Evolutionary conservation across 2,797 vertebrate genomes (phyloP), one percentile per base, ranked within the genome.

Genomic region (Clamator glandarius): DNA sequence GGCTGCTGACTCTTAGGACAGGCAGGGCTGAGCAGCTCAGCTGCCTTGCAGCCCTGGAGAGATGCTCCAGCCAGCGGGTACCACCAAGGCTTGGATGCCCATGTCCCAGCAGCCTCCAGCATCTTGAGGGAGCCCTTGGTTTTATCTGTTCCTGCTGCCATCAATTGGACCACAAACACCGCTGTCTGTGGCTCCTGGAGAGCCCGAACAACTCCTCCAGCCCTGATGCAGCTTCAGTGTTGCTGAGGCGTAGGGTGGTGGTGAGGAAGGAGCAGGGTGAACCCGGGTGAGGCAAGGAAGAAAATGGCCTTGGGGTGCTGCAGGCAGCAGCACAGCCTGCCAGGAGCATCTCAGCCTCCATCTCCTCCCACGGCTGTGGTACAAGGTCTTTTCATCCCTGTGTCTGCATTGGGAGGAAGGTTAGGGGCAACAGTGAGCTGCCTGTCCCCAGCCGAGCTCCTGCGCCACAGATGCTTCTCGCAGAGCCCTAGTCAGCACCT

Each of bases 391-490:
- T 48, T 55, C 44, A n/a, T 17, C 50, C 13, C 29, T 15, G 15
- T 9, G 21, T 19, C 41, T 61, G 72, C 87, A 17, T 31, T 23
- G 0, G n/a, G 11, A 54, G 35, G 62, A 51, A 48, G 24, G 7
- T 0, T 0, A 33, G 5, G 9, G 31, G 28, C 4, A 1, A 5
- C 16, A 19, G 14, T 0, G 5, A 54, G 41, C 44, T 46, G 46
- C 51, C 12, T 19, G 36, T 31, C 11, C 51, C 6, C 63, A 19
- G 42, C 41, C 58, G 4, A 1, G 25, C 24, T 70, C 31, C 39
- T 41, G 75, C 52, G n/a, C 39, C 12, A 21, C 0, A 1, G 44
- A 8, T 15, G 9, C 8, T 63, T 44, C 39, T 8, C 63, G 91
- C 51, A 69, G 68, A 81, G 50, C 28, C 73, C 35, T 7, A 15